Conservation (phyloP, 2,797 vertebrate genomes). For the Petrocephalus sullivani region DNA sequence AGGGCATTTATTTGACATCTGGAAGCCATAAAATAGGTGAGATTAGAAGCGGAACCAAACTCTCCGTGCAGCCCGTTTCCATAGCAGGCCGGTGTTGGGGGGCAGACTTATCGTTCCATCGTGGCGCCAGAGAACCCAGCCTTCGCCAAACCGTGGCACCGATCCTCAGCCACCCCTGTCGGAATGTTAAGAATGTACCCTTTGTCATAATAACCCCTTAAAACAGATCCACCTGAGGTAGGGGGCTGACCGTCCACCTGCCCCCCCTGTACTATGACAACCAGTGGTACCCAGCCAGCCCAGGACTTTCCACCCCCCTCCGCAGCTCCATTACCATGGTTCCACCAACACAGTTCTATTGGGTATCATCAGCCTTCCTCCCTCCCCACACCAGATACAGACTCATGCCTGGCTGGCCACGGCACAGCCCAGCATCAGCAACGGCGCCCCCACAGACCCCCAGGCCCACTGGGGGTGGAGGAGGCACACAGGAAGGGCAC, state of each 20-base stretch:
- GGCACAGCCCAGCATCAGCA: neutral
- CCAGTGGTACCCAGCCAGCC: neutral
- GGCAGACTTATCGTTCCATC: neutral
- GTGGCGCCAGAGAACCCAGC: neutral
- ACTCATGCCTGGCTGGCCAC: neutral
- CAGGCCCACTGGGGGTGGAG: neutral
- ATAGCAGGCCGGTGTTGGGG: neutral
- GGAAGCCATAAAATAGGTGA: neutral
- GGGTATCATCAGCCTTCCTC: neutral
- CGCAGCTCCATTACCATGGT: neutral
- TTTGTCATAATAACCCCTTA: neutral
- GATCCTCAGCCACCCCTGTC: neutral
- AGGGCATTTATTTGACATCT: constrained; percentile 11
- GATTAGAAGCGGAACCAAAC: neutral
- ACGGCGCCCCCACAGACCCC: neutral
- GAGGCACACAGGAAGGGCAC: neutral
- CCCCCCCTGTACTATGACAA: neutral
- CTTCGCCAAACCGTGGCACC: neutral
- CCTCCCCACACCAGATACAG: neutral
- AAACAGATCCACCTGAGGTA: neutral
- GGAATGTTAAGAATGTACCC: neutral
- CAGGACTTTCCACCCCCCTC: neutral
- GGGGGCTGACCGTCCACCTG: neutral
- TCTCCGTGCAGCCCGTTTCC: neutral
- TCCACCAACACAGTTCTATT: neutral